Base-by-base conservation (phyloP, 2,888 invertebrate genomes). In the Hirtodrosophila trivittata region DNA sequence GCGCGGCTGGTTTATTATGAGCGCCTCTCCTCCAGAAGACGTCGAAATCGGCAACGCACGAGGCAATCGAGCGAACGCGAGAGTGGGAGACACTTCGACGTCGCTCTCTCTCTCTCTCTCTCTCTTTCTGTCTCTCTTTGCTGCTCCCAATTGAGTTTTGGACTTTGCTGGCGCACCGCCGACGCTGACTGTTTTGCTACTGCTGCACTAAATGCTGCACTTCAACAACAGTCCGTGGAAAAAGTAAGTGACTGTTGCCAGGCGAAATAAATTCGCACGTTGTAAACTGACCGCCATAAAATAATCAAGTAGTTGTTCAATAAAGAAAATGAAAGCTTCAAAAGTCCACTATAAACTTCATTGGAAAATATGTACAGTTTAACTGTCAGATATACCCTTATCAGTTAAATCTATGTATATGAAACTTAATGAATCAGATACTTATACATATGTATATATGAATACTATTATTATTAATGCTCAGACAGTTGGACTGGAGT, bases 1-100 rank as follows among this genome's bases (percentile, higher is more conserved):
- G 75, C 75, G 73, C 80, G 69, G 69, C 84, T 66, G 70, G 67
- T 70, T 72, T 88, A 88, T 86, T 88, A 88, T 87, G 83, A 66
- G 71, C 60, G 71, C 66, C 71, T 57, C 60, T 66, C 51, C 45
- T 64, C 75, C 71, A 68, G 75, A 46, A 57, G 49, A 47, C 55
- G 50, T 3, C 57, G 37, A 14, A 32, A 26, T 1, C 57, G 45
- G 1, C 51, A 28, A 0, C 45, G 43, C 39, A 65, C 35, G 50
- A 30, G 41, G 47, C 6, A 33, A 59, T 39, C 62, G 46, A 49
- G 42, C 18, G 33, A 16, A 38, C 9, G 37, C 10, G 30, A 30
- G 38, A 32, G 32, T 21, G 18, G 39, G 64, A 54, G 47, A 42
- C 26, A 32, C 25, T 16, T 28, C n/a, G 42, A 35, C 26, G 25